Conservation (phyloP, 2,797 vertebrate species). For the Ctenosaura bakeri region DNA sequence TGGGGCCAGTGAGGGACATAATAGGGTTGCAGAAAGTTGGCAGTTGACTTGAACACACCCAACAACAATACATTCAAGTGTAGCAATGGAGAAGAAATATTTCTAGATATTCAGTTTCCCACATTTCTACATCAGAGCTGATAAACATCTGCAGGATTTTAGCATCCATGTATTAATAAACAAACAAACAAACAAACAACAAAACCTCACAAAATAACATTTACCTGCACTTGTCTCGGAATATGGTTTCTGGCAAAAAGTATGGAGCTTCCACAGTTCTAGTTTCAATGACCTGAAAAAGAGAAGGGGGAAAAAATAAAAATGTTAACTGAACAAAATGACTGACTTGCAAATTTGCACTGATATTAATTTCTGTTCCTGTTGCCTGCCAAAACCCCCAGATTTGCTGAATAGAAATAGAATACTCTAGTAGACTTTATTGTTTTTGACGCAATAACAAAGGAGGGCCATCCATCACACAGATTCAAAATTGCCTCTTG, state of each 20-base stretch:
- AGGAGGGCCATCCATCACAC: neutral
- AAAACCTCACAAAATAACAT: neutral
- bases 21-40: too few relatives aligned
- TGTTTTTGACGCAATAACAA: too few relatives aligned
- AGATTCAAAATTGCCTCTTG: neutral
- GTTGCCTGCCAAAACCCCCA: neutral
- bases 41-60: too few relatives aligned
- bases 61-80: too few relatives aligned
- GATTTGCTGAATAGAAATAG: neutral
- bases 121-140: too few relatives aligned
- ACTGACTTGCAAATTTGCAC: neutral
- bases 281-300: slow-evolving; percentile 92
- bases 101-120: neutral
- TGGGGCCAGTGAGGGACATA: too few relatives aligned
- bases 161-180: neutral
- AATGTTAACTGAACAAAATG: neutral
- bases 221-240: slow-evolving; percentile 94
- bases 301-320: neutral
- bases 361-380: neutral
- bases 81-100: neutral
- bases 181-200: too few relatives aligned
- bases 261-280: slow-evolving; percentile 92
- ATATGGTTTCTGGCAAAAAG: slow-evolving; percentile 93
- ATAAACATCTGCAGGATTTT: neutral
- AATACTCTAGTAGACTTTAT: too few relatives aligned